Base-by-base conservation (phyloP, 2,797 vertebrate species). In the Parambassis ranga region DNA sequence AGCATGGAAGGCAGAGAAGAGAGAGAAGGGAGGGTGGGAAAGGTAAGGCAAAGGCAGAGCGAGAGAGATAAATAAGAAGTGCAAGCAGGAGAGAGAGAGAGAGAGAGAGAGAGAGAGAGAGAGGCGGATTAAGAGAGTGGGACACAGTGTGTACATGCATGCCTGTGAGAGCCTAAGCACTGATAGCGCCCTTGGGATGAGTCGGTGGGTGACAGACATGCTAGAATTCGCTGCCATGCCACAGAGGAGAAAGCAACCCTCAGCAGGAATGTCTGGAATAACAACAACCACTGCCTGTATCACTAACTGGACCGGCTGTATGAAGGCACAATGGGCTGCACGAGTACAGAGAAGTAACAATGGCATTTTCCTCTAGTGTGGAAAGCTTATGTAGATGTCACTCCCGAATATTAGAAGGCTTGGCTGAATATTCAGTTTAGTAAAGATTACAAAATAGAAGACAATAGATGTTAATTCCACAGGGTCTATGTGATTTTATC, bases 121-220 rank as follows among this genome's bases (percentile, higher is more conserved):
- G 30, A 47, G 48, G 37, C 0, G 33, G 83, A 87, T 81, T 77
- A 79, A 63, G 71, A 77, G 77, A 71, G 64, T 49, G 52, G 60
- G 70, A 65, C 52, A 71, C 58, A 48, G 73, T 76, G 76, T 76
- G 72, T 76, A 74, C 73, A 78, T 59, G 77, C 64, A 81, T 55
- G 80, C 61, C 81, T 79, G 84, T 65, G 86, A 81, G 81, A 83
- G 80, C 60, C 79, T 78, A 74, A 75, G 71, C 61, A 47, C 71
- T 52, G 71, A 84, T 80, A 77, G 80, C 23, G 58, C 79, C 79
- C 68, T 65, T 71, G 75, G 81, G 85, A 85, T 49, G 82, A 85
- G 80, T 73, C 49, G 15, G 53, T 58, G 84, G 78, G 69, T 81
- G 82, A 83, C 77, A 84, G 80, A 81, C 75, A 56, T 59, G 71